Percentiles rank a stretch among this genome's conserved stretches.
Conservation (phyloP, 2,797 vertebrate genomes). For the Hippoglossus hippoglossus region DNA sequence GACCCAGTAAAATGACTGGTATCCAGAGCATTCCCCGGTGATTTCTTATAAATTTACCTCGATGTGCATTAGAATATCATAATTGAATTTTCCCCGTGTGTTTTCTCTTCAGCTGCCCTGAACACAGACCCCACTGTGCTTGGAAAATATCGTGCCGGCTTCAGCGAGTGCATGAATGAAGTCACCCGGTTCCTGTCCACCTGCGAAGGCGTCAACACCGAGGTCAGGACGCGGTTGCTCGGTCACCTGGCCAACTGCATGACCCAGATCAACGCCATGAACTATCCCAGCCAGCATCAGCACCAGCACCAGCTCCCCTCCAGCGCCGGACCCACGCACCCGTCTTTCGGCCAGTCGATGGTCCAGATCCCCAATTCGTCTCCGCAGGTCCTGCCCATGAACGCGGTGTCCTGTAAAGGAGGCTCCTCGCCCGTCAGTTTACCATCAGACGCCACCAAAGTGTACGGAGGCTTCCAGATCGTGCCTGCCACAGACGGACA, state of each 20-base stretch:
- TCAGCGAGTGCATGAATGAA: slow-evolving; percentile 98
- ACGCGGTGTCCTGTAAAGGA: slow-evolving; percentile 88
- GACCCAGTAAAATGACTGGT: too few relatives aligned
- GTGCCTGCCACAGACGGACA: slow-evolving; percentile 96
- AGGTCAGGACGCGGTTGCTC: slow-evolving; percentile 95
- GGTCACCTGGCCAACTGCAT: slow-evolving; percentile 97
- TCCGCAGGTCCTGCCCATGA: slow-evolving; percentile 88
- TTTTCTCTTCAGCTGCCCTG: slow-evolving; percentile 86
- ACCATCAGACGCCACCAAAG: slow-evolving; percentile 88
- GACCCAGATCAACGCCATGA: slow-evolving; percentile 98
- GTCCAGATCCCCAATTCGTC: slow-evolving; percentile 86
- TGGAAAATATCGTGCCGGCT: slow-evolving; percentile 97
- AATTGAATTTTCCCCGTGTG: slow-evolving; percentile 2
- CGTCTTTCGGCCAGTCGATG: slow-evolving; percentile 87
- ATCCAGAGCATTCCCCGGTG: neutral
- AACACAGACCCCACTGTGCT: slow-evolving; percentile 95
- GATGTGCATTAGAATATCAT: neutral
- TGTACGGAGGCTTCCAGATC: slow-evolving; percentile 96
- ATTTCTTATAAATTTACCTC: neutral
- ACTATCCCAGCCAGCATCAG: slow-evolving; percentile 91
- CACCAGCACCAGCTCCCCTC: slow-evolving; percentile 88
- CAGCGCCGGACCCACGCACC: slow-evolving; percentile 83
- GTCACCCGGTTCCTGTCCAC: slow-evolving; percentile 98
- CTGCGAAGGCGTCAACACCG: slow-evolving; percentile 97
- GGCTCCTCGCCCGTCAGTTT: slow-evolving; percentile 78